Percentiles rank a stretch among this genome's conserved stretches.
Evolutionary conservation across 2,797 vertebrate species (phyloP).

Genomic region (Notolabrus celidotus): DNA sequence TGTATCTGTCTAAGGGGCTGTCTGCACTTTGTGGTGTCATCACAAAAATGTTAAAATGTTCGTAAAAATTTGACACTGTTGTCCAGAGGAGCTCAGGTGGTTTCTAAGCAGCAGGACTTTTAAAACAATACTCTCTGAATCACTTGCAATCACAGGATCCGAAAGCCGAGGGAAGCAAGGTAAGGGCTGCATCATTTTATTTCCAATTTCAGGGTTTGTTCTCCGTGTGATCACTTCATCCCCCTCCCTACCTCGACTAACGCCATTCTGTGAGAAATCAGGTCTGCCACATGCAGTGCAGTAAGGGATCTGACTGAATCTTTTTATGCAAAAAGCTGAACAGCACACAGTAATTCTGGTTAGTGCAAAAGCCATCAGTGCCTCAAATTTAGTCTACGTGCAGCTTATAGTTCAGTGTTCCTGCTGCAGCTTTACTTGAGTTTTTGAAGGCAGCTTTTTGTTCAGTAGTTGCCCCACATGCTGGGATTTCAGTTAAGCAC

Average conservation of each 20-base stretch:
- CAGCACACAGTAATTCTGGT: slow-evolving; percentile 10
- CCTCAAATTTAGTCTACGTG: neutral
- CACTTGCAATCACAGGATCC: slow-evolving; percentile 88
- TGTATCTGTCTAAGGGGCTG: neutral
- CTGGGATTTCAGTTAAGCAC: slow-evolving; percentile 6
- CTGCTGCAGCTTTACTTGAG: slow-evolving; percentile 19
- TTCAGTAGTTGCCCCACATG: slow-evolving; percentile 3
- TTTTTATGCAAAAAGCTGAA: slow-evolving; percentile 46
- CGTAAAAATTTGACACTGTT: slow-evolving; percentile 23
- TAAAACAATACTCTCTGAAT: slow-evolving; percentile 88
- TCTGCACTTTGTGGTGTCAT: neutral
- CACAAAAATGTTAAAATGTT: too few species aligned
- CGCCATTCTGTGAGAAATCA: slow-evolving; percentile 79
- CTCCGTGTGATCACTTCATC: slow-evolving; percentile 40
- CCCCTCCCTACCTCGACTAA: slow-evolving; percentile 70
- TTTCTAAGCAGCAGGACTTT: slow-evolving; percentile 71
- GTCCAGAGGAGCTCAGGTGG: slow-evolving; percentile 45
- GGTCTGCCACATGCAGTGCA: slow-evolving; percentile 65
- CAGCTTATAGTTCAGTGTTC: slow-evolving; percentile 5
- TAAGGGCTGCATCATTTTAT: slow-evolving; percentile 78
- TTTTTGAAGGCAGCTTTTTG: slow-evolving; percentile 21
- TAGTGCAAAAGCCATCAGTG: slow-evolving; percentile 11
- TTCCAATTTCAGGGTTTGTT: slow-evolving; percentile 51
- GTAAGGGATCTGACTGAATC: slow-evolving; percentile 71
- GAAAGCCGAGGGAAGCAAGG: slow-evolving; percentile 87